These are phyloP conservation scores for Ormyrus labotus DNA, from an alignment of 2,888 invertebrate species.

Conservation along the genomic window DNA sequence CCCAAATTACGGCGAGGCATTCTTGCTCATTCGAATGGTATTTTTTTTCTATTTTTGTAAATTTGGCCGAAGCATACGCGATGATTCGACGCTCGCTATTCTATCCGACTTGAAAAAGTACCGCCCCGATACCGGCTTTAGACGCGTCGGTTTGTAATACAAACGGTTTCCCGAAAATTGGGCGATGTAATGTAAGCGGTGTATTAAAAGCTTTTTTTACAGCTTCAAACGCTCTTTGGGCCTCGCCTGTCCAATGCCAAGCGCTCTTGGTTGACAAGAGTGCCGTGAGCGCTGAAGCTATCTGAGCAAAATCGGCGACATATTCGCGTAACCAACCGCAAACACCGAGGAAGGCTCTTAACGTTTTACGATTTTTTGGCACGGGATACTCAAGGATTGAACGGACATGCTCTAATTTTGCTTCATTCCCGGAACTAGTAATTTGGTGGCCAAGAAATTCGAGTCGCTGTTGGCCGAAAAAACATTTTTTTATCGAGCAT, in stretches of 20 bases:
- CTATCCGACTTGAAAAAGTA: background rate
- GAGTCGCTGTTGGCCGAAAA: background rate
- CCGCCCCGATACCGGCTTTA: background rate
- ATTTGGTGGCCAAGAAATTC: constrained; percentile 18
- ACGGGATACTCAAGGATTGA: background rate
- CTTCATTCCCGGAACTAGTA: background rate
- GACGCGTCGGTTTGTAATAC: no score
- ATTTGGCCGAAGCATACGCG: no score
- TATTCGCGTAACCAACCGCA: constrained; percentile 45
- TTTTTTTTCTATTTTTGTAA: no score
- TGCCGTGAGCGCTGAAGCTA: background rate
- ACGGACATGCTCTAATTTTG: background rate
- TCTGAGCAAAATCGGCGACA: background rate
- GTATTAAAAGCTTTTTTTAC: background rate
- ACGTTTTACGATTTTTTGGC: background rate
- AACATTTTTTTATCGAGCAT: constrained; percentile 9
- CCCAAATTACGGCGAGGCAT: no score
- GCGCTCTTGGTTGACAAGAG: background rate
- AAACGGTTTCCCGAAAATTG: background rate
- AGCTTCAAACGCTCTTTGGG: background rate
- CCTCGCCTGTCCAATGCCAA: background rate
- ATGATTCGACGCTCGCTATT: background rate
- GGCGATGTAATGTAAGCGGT: background rate
- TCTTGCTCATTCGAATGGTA: no score
- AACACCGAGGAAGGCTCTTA: constrained; percentile 17